A percentile compares a stretch with the other conserved stretches of the same genome.
Evolutionary conservation across 1,140 invertebrate genomes (phyloP).

Genomic region (Hycleus phaleratus): DNA sequence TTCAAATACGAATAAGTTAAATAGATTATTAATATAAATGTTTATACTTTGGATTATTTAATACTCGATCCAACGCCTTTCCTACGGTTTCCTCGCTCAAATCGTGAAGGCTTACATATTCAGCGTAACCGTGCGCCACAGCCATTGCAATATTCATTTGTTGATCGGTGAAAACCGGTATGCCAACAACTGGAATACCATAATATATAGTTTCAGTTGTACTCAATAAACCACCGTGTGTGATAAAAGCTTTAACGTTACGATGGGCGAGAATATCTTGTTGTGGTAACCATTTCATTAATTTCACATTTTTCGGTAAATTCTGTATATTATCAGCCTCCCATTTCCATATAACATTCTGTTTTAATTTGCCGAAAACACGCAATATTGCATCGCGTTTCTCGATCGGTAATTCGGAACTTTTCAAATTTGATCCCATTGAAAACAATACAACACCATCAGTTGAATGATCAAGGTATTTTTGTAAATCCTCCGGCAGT

Average conservation of each 20-base stretch:
- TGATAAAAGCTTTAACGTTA: slow-evolving; percentile 28
- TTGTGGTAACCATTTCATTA: slow-evolving; percentile 52
- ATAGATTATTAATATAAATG: not conserved
- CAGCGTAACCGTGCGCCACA: slow-evolving; percentile 21
- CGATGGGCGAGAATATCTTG: slow-evolving; percentile 45
- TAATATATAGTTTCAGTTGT: slow-evolving; percentile 43
- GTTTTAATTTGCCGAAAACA: slow-evolving; percentile 45
- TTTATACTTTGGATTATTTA: slow-evolving; percentile 33
- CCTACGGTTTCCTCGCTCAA: slow-evolving; percentile 34
- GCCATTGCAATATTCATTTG: slow-evolving; percentile 30
- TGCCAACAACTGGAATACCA: slow-evolving; percentile 46
- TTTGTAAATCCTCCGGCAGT: slow-evolving; percentile 28
- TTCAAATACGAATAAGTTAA: not conserved
- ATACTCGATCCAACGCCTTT: slow-evolving; percentile 29
- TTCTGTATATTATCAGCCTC: slow-evolving; percentile 43
- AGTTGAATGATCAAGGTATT: slow-evolving; percentile 43
- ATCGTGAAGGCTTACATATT: slow-evolving; percentile 32
- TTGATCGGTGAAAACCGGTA: slow-evolving; percentile 38
- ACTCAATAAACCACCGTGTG: slow-evolving; percentile 30
- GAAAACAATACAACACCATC: slow-evolving; percentile 47
- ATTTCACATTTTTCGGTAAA: slow-evolving; percentile 45
- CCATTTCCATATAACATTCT: slow-evolving; percentile 53
- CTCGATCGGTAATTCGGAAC: slow-evolving; percentile 38
- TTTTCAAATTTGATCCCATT: slow-evolving; percentile 45
- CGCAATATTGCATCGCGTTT: slow-evolving; percentile 40